A percentile compares a stretch with the other conserved stretches of the same genome.
Conservation (phyloP, 2,888 invertebrate species). For the Erpobdella octoculata region DNA sequence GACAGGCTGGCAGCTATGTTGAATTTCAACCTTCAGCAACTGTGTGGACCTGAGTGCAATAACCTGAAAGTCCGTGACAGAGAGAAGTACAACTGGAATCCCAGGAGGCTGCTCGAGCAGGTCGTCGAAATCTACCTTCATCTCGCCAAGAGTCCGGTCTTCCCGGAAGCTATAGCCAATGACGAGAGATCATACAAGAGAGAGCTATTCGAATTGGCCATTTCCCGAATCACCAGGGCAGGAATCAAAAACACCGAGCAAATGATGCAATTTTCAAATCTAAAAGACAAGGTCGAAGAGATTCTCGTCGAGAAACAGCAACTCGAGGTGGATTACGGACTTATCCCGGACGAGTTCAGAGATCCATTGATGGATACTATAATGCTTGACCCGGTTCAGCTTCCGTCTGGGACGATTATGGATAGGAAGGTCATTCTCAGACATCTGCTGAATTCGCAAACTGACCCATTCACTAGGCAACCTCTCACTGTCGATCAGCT, state of each 20-base stretch:
- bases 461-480: slow-evolving; percentile 95
- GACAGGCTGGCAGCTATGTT: slow-evolving; percentile 93
- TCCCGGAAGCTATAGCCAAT: slow-evolving; percentile 69
- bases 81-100: slow-evolving; percentile 95
- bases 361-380: slow-evolving; percentile 95
- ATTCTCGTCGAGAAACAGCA: slow-evolving; percentile 70
- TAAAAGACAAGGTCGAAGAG: slow-evolving; percentile 54
- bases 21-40: slow-evolving; percentile 90
- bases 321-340: slow-evolving; percentile 82
- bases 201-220: slow-evolving; percentile 83
- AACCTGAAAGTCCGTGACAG: slow-evolving; percentile 80
- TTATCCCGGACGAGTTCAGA: slow-evolving; percentile 90
- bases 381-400: slow-evolving; percentile 86
- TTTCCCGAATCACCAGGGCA: slow-evolving; percentile 69
- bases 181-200: slow-evolving; percentile 94
- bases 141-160: slow-evolving; percentile 74
- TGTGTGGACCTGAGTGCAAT: slow-evolving; percentile 91
- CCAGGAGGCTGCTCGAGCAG: slow-evolving; percentile 77
- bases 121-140: slow-evolving; percentile 94
- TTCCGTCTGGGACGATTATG: slow-evolving; percentile 74
- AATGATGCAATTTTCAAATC: slow-evolving; percentile 69
- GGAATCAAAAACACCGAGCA: slow-evolving; percentile 76
- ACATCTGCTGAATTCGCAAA: slow-evolving; percentile 86
- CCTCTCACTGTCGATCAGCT: slow-evolving; percentile 87
- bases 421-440: slow-evolving; percentile 84